A percentile compares a stretch with the other conserved stretches of the same genome.
phyloP scores from a whole-genome alignment of 1,140 invertebrate genomes.

The Aphidius gifuensis region DNA sequence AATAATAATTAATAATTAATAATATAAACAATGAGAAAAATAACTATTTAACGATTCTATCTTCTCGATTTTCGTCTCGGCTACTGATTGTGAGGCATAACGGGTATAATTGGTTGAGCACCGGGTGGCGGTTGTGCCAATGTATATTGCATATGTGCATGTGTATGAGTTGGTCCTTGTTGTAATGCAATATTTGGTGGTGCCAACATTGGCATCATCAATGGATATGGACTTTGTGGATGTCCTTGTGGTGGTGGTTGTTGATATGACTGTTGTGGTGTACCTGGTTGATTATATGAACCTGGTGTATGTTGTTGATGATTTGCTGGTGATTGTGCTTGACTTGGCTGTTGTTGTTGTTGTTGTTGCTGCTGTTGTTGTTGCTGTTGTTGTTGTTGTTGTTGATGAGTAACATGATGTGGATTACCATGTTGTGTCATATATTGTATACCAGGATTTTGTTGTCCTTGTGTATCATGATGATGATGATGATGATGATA shows the following conservation, averaged over 20 bases:
- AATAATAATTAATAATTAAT: no score
- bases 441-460: slow-evolving; percentile 59
- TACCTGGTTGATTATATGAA: slow-evolving; percentile 59
- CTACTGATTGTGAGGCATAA: slow-evolving; percentile 56
- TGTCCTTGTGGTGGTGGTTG: slow-evolving; percentile 56
- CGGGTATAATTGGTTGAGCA: slow-evolving; percentile 55
- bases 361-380: slow-evolving; percentile 63
- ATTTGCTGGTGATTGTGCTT: slow-evolving; percentile 64
- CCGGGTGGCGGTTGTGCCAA: slow-evolving; percentile 56
- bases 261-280: slow-evolving; percentile 55
- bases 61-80: slow-evolving; percentile 34
- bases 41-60: slow-evolving; percentile 33
- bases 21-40: slow-evolving; percentile 20
- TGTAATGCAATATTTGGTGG: slow-evolving; percentile 50
- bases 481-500: slow-evolving; percentile 62
- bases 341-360: slow-evolving; percentile 53
- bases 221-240: slow-evolving; percentile 53
- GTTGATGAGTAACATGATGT: slow-evolving; percentile 51
- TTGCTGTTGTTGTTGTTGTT: slow-evolving; percentile 62
- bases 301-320: slow-evolving; percentile 60
- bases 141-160: slow-evolving; percentile 52
- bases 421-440: slow-evolving; percentile 58
- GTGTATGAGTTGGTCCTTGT: slow-evolving; percentile 50
- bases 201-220: slow-evolving; percentile 58
- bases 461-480: slow-evolving; percentile 57